phyloP scores from a whole-genome alignment of 2,797 vertebrate genomes.

The Poecile montanus region DNA sequence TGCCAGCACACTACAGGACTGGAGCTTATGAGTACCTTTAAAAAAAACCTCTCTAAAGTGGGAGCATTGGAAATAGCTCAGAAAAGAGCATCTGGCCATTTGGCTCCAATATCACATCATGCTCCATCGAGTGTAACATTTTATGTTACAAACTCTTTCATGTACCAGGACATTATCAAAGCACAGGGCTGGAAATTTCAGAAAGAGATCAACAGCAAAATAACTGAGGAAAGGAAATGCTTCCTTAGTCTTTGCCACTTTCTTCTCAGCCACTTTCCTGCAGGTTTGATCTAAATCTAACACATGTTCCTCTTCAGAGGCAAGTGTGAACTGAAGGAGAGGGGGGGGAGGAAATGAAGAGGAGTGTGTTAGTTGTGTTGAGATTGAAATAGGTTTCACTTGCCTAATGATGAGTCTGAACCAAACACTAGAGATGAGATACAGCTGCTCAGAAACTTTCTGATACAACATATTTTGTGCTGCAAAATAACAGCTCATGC shows the following conservation, averaged over 20 bases:
- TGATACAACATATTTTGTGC: not conserved
- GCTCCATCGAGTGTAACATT: slow-evolving; percentile 47
- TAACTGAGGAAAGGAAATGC: not conserved
- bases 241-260: not conserved
- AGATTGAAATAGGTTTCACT: slow-evolving; percentile 2
- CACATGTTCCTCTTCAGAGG: not conserved
- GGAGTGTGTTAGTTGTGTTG: not conserved
- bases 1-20: not conserved
- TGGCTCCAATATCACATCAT: slow-evolving; percentile 54
- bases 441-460: slow-evolving; percentile 39
- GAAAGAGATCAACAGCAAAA: not conserved
- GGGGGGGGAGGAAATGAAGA: not conserved
- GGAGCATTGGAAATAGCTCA: slow-evolving; percentile 56
- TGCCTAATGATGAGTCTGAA: slow-evolving; percentile 13
- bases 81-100: slow-evolving; percentile 62
- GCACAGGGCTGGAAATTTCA: slow-evolving; percentile 36
- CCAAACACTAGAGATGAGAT: not conserved
- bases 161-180: slow-evolving; percentile 45
- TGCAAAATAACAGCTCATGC: not conserved
- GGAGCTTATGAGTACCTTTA: slow-evolving; percentile 27
- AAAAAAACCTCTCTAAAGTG: not conserved
- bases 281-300: not conserved
- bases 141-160: slow-evolving; percentile 51
- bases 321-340: not conserved
- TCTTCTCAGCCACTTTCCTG: not conserved